Evolutionary conservation across 2,797 vertebrate genomes (phyloP).

Genomic region (Macropodus opercularis): DNA sequence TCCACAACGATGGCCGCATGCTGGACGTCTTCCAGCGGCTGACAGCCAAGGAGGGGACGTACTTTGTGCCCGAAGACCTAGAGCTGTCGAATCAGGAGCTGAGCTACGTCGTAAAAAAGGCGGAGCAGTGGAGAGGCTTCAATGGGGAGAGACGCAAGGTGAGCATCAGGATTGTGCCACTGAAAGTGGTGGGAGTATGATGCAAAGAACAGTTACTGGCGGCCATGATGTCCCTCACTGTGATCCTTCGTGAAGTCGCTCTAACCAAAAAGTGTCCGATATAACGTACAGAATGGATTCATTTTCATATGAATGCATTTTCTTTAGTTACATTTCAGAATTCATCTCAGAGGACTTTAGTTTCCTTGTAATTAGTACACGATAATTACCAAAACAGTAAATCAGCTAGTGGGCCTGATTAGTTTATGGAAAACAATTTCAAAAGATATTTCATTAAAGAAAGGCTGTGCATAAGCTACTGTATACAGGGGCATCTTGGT

Average conservation of each 20-base stretch:
- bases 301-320: slow-evolving; percentile 74
- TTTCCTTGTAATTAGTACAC: slow-evolving; percentile 83
- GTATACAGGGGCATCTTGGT: slow-evolving; percentile 41
- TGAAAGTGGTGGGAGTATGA: background rate
- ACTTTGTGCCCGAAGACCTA: slow-evolving; percentile 89
- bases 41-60: slow-evolving; percentile 83
- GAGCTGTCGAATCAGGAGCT: slow-evolving; percentile 95
- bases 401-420: slow-evolving; percentile 75
- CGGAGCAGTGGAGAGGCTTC: slow-evolving; percentile 92
- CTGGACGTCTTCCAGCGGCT: slow-evolving; percentile 86
- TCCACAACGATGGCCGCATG: slow-evolving; percentile 87
- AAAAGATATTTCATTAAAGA: slow-evolving; percentile 77
- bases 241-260: slow-evolving; percentile 42
- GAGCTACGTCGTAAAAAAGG: slow-evolving; percentile 89
- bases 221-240: slow-evolving; percentile 24
- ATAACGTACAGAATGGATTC: slow-evolving; percentile 52
- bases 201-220: slow-evolving; percentile 14
- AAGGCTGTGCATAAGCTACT: slow-evolving; percentile 51
- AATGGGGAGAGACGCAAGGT: slow-evolving; percentile 91
- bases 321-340: slow-evolving; percentile 84
- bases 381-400: slow-evolving; percentile 85
- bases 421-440: slow-evolving; percentile 80
- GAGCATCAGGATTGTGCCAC: slow-evolving; percentile 52
- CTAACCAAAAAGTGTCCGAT: slow-evolving; percentile 40
- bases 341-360: slow-evolving; percentile 83